Evolutionary conservation across 2,888 invertebrate genomes (phyloP), one percentile per base, ranked within the genome.

Genomic region (Cheiracanthium punctorium): DNA sequence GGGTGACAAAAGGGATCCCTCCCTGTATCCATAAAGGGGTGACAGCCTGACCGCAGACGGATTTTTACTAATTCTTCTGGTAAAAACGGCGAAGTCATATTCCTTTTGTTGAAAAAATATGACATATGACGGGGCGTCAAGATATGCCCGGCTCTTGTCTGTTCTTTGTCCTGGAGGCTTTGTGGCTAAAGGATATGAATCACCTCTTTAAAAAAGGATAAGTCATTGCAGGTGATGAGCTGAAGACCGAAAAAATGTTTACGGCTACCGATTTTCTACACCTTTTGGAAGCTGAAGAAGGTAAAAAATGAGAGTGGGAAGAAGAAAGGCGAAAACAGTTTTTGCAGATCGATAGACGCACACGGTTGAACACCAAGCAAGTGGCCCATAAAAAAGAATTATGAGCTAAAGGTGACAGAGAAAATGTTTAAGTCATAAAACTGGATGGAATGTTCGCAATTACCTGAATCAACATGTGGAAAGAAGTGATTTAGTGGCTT

Each of bases 361-460:
- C 72, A 70, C 43, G 72, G 43, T 20, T 82, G 64, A 64, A 37
- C 64, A 33, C 52, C 65, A 71, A 75, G 70, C 82, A 82, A 71
- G 82, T 76, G 28, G 43, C 33, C 71, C 76, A 76, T 82, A 76
- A 82, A 82, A 82, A 76, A 76, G 76, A 82, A 76, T 82, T 75
- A 82, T 82, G 82, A 58, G 43, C 52, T 30, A 67, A 67, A 79
- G 52, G 77, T 69, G 84, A 77, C 52, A 73, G 77, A 79, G 72
- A 77, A 77, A 84, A 52, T 37, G 72, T 64, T 79, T 79, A 84
- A 84, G 77, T 77, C 77, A 84, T 84, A 84, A 70, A 82, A 65
- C 67, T 73, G 52, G 69, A 67, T 64, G 76, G 43, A 64, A 71
- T 71, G 20, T 64, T 28, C 30, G 67, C 73, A 79, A 82, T 82